Evolutionary conservation across 2,113 vertebrate genomes (phyloP), one percentile per base, ranked within the genome.

Genomic region (Myrmecobius fasciatus): DNA sequence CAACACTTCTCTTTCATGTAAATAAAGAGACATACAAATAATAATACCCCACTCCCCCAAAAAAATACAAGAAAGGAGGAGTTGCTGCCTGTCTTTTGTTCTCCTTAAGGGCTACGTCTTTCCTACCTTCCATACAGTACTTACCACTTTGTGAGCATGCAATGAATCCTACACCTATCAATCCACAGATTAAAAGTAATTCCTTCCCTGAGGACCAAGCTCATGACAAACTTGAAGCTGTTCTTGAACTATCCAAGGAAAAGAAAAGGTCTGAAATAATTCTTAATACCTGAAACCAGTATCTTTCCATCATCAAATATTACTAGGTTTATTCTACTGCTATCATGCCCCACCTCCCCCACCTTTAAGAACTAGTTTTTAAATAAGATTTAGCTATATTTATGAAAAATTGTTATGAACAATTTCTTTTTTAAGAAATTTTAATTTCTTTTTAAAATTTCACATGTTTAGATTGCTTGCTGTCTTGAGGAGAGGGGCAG

Each of bases 171-270:
- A 54, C 7, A 93, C 24, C 67, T 97, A 52, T 92, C 88, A 93
- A 92, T 52, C 22, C 88, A 96, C 53, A 96, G 26, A 96, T 88
- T 95, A 93, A 96, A 97, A 97, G 56, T 83, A 94, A 94, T 91
- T 97, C 46, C 93, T 95, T 95, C 95, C 94, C 52, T 95, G 52
- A 67, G 36, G 52, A 94, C 90, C 60, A 95, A 96, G 92, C 31
- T 97, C 43, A 89, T 88, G 49, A 95, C 93, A 97, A 96, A 93
- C 3, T 0, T 67, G 43, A 94, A 95, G 36, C 43, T 95, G 28
- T 91, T 97, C 43, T 91, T 94, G 12, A 96, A 93, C 8, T 83
- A 93, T 51, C n/a, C 43, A 95, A 94, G 53, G 47, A 92, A 89
- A 96, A 94, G 26, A 89, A 90, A 94, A 95, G 47, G 31, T 91